Evolutionary conservation across 2,888 invertebrate genomes (phyloP), one percentile per base, ranked within the genome.

Genomic region (Endotricha flammealis): DNA sequence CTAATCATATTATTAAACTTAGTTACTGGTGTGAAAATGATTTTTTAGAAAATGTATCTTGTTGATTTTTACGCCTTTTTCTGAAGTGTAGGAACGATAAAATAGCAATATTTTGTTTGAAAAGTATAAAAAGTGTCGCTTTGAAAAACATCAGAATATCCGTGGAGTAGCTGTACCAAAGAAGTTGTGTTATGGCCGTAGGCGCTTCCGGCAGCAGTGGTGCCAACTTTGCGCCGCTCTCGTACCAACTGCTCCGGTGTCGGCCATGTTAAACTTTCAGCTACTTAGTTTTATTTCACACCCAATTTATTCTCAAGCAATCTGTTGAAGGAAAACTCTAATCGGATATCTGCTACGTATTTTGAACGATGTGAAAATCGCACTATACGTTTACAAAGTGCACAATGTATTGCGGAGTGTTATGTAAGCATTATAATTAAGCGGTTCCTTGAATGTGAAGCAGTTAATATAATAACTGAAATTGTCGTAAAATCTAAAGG

Each of bases 221-320:
- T 50, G 43, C 43, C 55, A 64, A 63, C 53, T 64, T 59, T 42
- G 43, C 41, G 34, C 43, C 41, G 20, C 43, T 33, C 42, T 39
- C 38, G 41, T 48, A 55, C 54, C 64, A 60, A 64, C 64, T 65
- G 57, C 53, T 58, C 46, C 51, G 47, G 42, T 46, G 32, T 38
- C 46, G 45, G 40, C 50, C 55, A 49, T 64, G 65, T 62, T 51
- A 51, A 77, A 78, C 67, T 79, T 80, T 69, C 50, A 64, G 53
- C 58, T 66, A 67, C 63, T 69, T 62, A 61, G 66, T 73, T 79
- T 78, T 77, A 74, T 75, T 78, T 70, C 65, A 70, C 68, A 71
- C 64, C 60, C 65, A 69, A 77, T 77, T 76, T 76, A 69, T 70
- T 50, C 48, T 42, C 46, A 44, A 61, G 50, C 48, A 44, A 32